Conservation (phyloP, 2,888 invertebrate genomes). For the Sylvicola cinctus region DNA sequence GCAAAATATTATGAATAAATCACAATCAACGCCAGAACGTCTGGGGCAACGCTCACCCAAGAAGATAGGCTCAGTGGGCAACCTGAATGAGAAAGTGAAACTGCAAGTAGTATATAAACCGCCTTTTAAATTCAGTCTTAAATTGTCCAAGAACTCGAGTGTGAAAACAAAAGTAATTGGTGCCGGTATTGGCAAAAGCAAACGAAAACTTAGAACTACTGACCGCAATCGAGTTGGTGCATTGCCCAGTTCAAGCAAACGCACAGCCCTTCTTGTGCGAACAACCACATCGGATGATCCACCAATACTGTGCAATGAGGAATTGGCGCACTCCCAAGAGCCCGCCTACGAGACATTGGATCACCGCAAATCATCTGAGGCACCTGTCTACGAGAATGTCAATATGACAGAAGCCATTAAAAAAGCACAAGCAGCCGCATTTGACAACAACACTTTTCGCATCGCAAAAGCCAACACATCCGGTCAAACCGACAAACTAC, state of each 20-base stretch:
- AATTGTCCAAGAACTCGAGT: conserved; percentile 31
- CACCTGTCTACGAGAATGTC: conserved; percentile 1
- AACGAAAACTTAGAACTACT: too few species aligned
- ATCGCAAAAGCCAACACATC: not conserved
- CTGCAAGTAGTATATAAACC: conserved; percentile 74
- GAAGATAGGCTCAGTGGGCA: conserved; percentile 50
- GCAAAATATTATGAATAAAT: conserved; percentile 43
- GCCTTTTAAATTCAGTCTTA: conserved; percentile 69
- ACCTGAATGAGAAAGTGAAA: conserved; percentile 49
- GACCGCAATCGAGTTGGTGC: too few species aligned
- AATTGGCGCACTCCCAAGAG: too few species aligned
- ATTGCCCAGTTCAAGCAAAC: conserved; percentile 10
- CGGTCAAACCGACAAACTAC: not conserved
- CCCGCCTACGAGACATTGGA: too few species aligned
- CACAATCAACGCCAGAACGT: conserved; percentile 64
- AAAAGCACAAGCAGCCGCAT: not conserved
- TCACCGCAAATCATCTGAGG: too few species aligned
- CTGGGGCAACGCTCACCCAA: conserved; percentile 38
- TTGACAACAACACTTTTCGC: not conserved
- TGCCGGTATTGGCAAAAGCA: too few species aligned
- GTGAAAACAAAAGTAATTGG: conserved; percentile 21
- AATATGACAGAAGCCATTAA: conserved; percentile 1
- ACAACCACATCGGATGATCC: conserved; percentile 6
- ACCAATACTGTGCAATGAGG: too few species aligned
- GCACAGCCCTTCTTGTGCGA: conserved; percentile 19